These are phyloP conservation scores for Chromis chromis DNA, from an alignment of 2,797 vertebrate genomes.

Conservation along the genomic window DNA sequence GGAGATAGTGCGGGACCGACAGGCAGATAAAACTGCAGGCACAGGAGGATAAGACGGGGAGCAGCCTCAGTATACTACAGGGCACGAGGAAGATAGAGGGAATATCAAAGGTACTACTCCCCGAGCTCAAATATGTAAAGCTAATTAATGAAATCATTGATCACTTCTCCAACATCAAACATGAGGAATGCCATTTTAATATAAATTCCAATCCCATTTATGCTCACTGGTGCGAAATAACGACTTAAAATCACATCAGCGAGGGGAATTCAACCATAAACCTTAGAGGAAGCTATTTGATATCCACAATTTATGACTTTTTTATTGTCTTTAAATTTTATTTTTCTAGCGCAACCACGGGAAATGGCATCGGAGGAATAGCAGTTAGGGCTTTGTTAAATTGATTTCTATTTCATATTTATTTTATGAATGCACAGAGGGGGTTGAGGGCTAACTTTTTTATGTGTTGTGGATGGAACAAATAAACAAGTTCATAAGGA, in stretches of 20 bases:
- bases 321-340: conserved; percentile 79
- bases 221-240: conserved; percentile 72
- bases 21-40: conserved; percentile 49
- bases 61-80: background rate
- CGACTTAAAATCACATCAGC: conserved; percentile 70
- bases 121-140: conserved; percentile 49
- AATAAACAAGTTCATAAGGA: conserved; percentile 82
- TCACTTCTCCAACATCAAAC: conserved; percentile 70
- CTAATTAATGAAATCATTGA: conserved; percentile 82
- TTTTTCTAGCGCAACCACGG: conserved; percentile 62
- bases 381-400: conserved; percentile 81
- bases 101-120: conserved; percentile 44
- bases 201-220: conserved; percentile 73
- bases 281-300: conserved; percentile 70
- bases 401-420: conserved; percentile 83
- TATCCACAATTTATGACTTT: conserved; percentile 76
- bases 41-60: background rate
- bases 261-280: conserved; percentile 70
- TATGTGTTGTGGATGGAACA: conserved; percentile 72
- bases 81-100: conserved; percentile 20
- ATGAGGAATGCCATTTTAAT: conserved; percentile 67
- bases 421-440: conserved; percentile 64
- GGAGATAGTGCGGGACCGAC: conserved; percentile 38
- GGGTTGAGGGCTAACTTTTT: conserved; percentile 74
- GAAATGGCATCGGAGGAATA: conserved; percentile 69